Evolutionary conservation across 1,140 invertebrate genomes (phyloP).

Genomic region (Papilio polytes): DNA sequence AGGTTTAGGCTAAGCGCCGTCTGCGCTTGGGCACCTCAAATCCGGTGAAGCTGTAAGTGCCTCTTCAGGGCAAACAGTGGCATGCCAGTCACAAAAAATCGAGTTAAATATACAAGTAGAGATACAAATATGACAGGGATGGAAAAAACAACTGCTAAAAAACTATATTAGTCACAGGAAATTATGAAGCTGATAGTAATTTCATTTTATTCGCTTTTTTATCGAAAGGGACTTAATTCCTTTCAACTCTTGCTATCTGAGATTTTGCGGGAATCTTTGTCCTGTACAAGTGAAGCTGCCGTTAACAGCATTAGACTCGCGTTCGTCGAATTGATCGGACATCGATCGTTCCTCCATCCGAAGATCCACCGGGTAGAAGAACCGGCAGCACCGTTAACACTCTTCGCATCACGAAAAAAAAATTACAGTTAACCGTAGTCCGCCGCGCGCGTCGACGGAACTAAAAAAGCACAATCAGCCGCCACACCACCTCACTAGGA

Average conservation of each 20-base stretch:
- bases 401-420: constrained; percentile 74
- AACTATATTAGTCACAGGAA: not conserved
- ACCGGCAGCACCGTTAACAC: constrained; percentile 74
- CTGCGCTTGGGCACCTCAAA: too few relatives aligned
- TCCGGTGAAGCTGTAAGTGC: too few relatives aligned
- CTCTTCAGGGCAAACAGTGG: too few relatives aligned
- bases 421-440: constrained; percentile 74
- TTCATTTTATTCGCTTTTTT: not conserved
- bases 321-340: constrained; percentile 57
- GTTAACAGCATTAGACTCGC: constrained; percentile 51
- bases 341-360: constrained; percentile 51
- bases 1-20: too few relatives aligned
- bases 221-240: not conserved
- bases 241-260: not conserved
- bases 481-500: constrained; percentile 68
- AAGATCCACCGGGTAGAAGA: constrained; percentile 61
- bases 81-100: too few relatives aligned
- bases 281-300: not conserved
- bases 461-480: constrained; percentile 77
- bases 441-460: constrained; percentile 60
- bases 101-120: too few relatives aligned
- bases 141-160: too few relatives aligned
- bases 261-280: not conserved
- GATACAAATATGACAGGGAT: too few relatives aligned
- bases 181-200: too few relatives aligned